phyloP scores from a whole-genome alignment of 2,113 vertebrate species.

The Megaceryle maxima region DNA sequence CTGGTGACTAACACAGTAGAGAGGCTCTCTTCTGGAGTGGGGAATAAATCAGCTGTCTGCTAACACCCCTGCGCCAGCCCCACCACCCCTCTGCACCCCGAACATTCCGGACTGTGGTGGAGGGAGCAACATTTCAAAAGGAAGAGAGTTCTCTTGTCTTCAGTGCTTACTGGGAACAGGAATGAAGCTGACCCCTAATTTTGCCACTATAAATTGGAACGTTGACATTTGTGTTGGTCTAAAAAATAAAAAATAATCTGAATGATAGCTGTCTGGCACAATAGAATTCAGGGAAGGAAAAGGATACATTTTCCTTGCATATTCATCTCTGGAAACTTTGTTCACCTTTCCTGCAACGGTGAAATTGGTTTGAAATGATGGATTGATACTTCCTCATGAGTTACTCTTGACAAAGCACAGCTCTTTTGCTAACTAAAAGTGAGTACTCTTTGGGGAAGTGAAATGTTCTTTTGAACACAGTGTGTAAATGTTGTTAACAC shows the following conservation, averaged over 20 bases:
- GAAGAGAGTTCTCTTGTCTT: neutral
- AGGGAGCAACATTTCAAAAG: neutral
- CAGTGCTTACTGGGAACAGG: neutral
- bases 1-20: neutral
- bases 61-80: neutral
- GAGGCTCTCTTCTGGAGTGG: neutral
- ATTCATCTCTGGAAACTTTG: conserved; percentile 42
- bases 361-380: conserved; percentile 65
- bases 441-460: neutral
- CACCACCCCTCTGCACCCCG: neutral
- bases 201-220: conserved; percentile 23
- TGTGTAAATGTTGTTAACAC: neutral
- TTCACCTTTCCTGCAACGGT: conserved; percentile 46
- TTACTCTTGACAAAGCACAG: neutral
- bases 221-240: conserved; percentile 41
- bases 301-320: conserved; percentile 37
- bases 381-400: conserved; percentile 27
- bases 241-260: neutral
- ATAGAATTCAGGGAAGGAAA: conserved; percentile 13
- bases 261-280: conserved; percentile 23
- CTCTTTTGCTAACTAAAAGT: conserved; percentile 27
- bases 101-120: fast-evolving
- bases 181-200: conserved; percentile 37
- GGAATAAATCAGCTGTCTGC: neutral
- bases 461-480: neutral